Evolutionary conservation across 2,113 vertebrate species (phyloP).

Genomic region (Cryptoleucopteryx plumbea): DNA sequence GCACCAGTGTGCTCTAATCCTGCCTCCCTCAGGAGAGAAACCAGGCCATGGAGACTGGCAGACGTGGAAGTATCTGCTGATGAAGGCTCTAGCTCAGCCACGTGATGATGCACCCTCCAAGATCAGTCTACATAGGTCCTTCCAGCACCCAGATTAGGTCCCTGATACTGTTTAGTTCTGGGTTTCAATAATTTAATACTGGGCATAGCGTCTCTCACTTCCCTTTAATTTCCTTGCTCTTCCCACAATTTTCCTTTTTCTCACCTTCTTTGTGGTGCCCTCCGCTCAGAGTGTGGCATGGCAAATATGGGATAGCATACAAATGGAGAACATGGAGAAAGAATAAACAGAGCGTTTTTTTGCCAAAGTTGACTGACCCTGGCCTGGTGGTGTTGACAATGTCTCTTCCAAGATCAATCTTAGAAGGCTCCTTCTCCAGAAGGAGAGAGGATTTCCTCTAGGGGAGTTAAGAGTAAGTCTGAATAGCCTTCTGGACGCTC

Average conservation of each 20-base stretch:
- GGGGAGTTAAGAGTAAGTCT: not conserved
- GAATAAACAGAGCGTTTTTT: not conserved
- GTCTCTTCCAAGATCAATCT: not conserved
- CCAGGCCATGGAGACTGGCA: not conserved
- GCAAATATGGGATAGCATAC: not conserved
- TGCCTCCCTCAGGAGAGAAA: not conserved
- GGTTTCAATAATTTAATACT: not conserved
- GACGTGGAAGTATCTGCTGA: not conserved
- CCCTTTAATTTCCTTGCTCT: not conserved
- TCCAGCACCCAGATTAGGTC: not conserved
- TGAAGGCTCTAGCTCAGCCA: not conserved
- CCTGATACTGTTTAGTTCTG: not conserved
- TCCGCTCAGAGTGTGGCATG: not conserved
- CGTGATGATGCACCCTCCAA: not conserved
- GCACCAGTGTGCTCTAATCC: not conserved
- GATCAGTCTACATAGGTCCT: not conserved
- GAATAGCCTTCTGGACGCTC: not conserved
- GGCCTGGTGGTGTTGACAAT: not conserved
- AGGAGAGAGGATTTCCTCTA: not conserved
- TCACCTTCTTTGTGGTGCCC: not conserved
- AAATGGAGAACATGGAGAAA: not conserved
- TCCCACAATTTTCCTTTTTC: not conserved
- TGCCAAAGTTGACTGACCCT: not conserved
- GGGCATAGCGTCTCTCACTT: not conserved
- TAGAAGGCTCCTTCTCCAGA: not conserved